Conservation (phyloP, 2,113 vertebrate genomes). For the Tychaedon coryphoeus region DNA sequence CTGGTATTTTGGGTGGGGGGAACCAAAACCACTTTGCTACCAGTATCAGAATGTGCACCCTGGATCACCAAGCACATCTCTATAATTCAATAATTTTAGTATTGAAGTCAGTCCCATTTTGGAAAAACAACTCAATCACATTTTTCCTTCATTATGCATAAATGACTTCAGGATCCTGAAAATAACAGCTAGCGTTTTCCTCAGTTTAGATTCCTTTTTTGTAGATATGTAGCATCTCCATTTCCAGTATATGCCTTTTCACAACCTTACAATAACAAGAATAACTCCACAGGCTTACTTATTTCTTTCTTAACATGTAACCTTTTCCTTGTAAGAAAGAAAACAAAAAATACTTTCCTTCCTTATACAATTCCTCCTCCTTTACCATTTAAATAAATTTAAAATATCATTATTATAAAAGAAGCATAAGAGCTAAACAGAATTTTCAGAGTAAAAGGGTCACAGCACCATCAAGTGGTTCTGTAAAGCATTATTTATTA, state of each 20-base stretch:
- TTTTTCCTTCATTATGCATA: neutral
- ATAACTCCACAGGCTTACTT: neutral
- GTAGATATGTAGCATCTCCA: neutral
- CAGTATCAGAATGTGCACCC: neutral
- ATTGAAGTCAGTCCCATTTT: neutral
- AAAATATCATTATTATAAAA: neutral
- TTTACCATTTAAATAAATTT: neutral
- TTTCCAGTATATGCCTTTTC: neutral
- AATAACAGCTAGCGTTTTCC: neutral
- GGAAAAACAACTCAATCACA: neutral
- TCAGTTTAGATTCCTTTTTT: neutral
- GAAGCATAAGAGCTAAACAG: neutral
- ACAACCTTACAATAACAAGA: neutral
- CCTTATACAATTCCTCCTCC: neutral
- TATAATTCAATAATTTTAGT: neutral
- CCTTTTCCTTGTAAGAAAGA: neutral
- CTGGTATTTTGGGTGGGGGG: neutral
- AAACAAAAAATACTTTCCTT: neutral
- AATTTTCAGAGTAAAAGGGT: neutral
- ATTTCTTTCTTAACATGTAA: neutral
- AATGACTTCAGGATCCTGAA: neutral
- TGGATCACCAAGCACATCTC: neutral
- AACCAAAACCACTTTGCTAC: neutral
- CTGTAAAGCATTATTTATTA: neutral
- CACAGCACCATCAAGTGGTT: slow-evolving; percentile 58